Base-by-base conservation (phyloP, 2,113 vertebrate genomes). In the Callocephalon fimbriatum region DNA sequence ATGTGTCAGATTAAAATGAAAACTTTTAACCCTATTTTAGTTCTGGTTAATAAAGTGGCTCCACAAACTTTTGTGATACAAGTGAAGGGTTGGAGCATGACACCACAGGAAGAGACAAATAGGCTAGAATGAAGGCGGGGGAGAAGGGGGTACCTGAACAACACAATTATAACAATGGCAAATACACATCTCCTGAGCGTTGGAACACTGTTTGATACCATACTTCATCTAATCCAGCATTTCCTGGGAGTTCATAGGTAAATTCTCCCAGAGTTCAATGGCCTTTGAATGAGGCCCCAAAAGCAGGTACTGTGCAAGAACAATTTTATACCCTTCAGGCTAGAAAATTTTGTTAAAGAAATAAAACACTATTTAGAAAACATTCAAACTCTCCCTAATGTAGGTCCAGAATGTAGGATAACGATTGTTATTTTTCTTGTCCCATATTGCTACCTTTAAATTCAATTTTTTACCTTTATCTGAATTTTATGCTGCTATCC, bases 11-110 rank as follows among this genome's bases (percentile, higher is more conserved):
- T 76, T 76, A 90, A 93, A 92, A 86, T 53, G 21, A 90, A 90
- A 76, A 88, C n/a, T 66, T 81, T 84, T 70, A 95, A 90, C 75
- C 54, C n/a, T 80, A 7, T 63, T 70, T 83, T 70, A 91, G 45
- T 61, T 82, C 74, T 91, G 26, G 10, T 51, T 76, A 53, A 58
- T 42, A 79, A 16, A 79, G 31, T n/a, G 37, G 35, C 23, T 90
- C 19, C 67, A 78, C 11, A 63, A 86, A 65, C n/a, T 50, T 12
- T 22, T 66, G 26, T 27, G 68, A 31, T n/a, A 4, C 61, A 86
- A 88, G 44, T 22, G n/a, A 86, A 73, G 25, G 1, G 18, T 1
- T 67, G 19, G 26, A 58, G 11, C 53, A 56, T 8, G 32, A 71
- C 45, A 45, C 9, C 51, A 50, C 23, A 66, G 18, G 17, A 72